A percentile compares a stretch with the other conserved stretches of the same genome.
phyloP scores from a whole-genome alignment of 2,888 invertebrate genomes.

The Chrysolina haemoptera region DNA sequence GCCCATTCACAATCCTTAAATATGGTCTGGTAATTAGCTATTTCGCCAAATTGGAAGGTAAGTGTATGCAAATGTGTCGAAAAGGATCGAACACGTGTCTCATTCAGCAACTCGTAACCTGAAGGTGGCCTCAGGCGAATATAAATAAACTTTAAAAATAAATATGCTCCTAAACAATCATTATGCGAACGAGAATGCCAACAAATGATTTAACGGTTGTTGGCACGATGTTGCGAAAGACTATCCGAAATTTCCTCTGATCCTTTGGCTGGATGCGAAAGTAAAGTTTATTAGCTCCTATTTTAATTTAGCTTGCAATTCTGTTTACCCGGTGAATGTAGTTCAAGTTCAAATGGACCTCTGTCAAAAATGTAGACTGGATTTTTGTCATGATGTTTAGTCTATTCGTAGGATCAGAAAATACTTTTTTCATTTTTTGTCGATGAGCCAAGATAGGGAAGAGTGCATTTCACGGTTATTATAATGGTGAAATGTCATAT shows the following conservation, averaged over 20 bases:
- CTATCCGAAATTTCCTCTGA: constrained; percentile 1
- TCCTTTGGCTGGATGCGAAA: constrained; percentile 6
- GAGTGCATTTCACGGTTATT: too few relatives aligned
- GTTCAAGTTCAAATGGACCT: constrained; percentile 5
- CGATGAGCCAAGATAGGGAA: background rate
- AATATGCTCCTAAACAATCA: constrained; percentile 39
- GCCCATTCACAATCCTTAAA: background rate
- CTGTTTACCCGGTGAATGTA: constrained; percentile 13
- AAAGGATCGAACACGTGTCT: constrained; percentile 18
- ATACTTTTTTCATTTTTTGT: background rate
- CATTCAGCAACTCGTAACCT: constrained; percentile 27
- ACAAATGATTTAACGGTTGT: constrained; percentile 29
- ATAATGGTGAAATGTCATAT: too few relatives aligned
- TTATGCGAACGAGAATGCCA: constrained; percentile 23
- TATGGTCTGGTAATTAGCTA: background rate
- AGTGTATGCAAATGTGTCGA: background rate
- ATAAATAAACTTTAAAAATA: constrained; percentile 45
- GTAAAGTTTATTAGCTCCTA: constrained; percentile 20
- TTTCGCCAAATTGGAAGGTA: background rate
- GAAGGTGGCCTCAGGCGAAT: constrained; percentile 41
- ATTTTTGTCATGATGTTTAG: background rate
- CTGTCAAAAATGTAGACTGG: background rate
- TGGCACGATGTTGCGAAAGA: constrained; percentile 16
- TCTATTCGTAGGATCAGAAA: background rate
- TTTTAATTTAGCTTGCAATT: constrained; percentile 7